phyloP scores from a whole-genome alignment of 35 echinoderm and acorn worm genomes.

The Apostichopus japonicus region DNA sequence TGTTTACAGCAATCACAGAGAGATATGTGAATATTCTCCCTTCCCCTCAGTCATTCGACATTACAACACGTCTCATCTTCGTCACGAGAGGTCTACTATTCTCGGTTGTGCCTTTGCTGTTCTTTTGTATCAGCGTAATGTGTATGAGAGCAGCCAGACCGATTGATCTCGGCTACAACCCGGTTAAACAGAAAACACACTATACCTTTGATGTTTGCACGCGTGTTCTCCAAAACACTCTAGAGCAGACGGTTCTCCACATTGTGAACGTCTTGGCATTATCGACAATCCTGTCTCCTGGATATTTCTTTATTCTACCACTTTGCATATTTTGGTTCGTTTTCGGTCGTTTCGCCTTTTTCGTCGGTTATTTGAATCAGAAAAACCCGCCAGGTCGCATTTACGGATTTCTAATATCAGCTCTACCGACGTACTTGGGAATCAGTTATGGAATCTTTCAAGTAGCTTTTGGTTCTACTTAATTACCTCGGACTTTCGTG shows the following conservation, averaged over 20 bases:
- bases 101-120: constrained; percentile 6
- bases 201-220: constrained; percentile 8
- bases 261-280: constrained; percentile 25
- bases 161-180: constrained; percentile 1
- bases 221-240: constrained; percentile 46
- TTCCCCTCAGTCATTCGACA: not conserved
- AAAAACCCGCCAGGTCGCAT: constrained; percentile 24
- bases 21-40: not conserved
- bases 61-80: not conserved
- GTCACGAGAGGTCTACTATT: not conserved
- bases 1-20: not conserved
- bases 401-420: constrained; percentile 39
- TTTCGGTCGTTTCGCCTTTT: constrained; percentile 22
- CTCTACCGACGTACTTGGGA: not conserved
- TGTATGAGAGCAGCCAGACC: constrained; percentile 15
- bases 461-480: not conserved
- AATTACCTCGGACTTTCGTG: too few relatives aligned
- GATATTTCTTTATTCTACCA: constrained; percentile 31
- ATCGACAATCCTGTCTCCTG: not conserved
- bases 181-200: constrained; percentile 8
- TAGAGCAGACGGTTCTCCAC: constrained; percentile 55
- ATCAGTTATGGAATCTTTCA: not conserved
- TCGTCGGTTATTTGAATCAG: constrained; percentile 28
- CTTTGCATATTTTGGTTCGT: constrained; percentile 45
- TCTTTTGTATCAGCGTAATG: not conserved